Base-by-base conservation (phyloP, 1,140 invertebrate genomes). In the Papilio polytes region DNA sequence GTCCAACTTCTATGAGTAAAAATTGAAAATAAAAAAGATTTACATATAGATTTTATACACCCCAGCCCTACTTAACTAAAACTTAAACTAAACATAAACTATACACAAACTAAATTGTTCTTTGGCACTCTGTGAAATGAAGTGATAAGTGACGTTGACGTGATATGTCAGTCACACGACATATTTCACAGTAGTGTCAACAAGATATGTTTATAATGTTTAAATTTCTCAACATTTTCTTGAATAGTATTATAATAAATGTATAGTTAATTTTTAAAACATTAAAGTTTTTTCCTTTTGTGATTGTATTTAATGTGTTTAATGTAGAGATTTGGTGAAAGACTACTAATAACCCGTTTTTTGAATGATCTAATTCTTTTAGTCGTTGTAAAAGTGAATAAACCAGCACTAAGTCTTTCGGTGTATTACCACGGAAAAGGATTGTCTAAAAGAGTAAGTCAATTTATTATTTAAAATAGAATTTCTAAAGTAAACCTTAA, bases 101-200 rank as follows among this genome's bases (percentile, higher is more conserved):
- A 36, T 36, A 36, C 2, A 36, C 1, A 41, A 41, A 41, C 36
- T 41, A 8, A 4, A 8, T 41, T 41, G 36, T 41, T 8, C 7
- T 41, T 41, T 41, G 36, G 36, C 4, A 41, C 36, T 41, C 36
- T 8, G 36, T 8, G 36, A 41, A 41, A 41, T 41, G 6, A 41
- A 41, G 36, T 8, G 36, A 41, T 41, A 41, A 41, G 53, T n/a
- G 53, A 56, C 18, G 53, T 56, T 41, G 53, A 56, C n/a, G 18
- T 56, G 53, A 56, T 56, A 56, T 56, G 53, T 56, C 53, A 56
- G 53, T 56, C 18, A 20, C 53, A n/a, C 7, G 20, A 56, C 63
- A 70, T 70, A 70, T 70, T 70, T 70, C 63, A 70, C 63, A 31
- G 13, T 31, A 36, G 63, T 70, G 63, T 70, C 63, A 70, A 70